phyloP scores from a whole-genome alignment of 2,113 vertebrate species.

The Engystomops pustulosus region DNA sequence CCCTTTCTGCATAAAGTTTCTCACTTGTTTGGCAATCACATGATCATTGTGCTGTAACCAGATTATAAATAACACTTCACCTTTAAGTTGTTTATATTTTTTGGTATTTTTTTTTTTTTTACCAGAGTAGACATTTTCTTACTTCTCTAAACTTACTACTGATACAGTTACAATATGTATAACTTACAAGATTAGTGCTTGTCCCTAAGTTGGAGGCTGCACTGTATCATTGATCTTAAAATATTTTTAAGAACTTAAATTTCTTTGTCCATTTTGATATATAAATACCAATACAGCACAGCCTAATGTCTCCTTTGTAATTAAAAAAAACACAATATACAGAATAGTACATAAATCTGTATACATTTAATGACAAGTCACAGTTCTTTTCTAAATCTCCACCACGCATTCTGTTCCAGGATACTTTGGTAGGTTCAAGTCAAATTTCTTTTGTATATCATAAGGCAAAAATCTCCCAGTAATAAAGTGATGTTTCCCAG shows the following conservation, averaged over 20 bases:
- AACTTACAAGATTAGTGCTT: no score
- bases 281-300: not conserved
- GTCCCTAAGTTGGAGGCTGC: no score
- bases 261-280: not conserved
- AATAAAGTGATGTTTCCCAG: constrained; percentile 88
- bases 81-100: no score
- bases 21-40: no score
- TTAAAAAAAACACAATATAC: constrained; percentile 4
- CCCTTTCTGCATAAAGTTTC: no score
- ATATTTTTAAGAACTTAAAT: not conserved
- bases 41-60: no score
- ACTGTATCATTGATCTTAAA: no score
- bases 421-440: constrained; percentile 86
- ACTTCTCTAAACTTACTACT: no score
- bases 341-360: constrained; percentile 47
- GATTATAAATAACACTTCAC: no score
- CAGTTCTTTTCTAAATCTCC: constrained; percentile 75
- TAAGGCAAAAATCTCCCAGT: constrained; percentile 92
- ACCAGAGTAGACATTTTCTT: no score
- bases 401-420: constrained; percentile 88
- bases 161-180: no score
- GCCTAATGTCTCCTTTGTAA: not conserved
- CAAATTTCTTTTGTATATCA: constrained; percentile 92
- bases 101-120: no score
- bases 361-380: constrained; percentile 47